Base-by-base conservation (phyloP, 2,113 vertebrate species). In the Herpetotheres cachinnans region DNA sequence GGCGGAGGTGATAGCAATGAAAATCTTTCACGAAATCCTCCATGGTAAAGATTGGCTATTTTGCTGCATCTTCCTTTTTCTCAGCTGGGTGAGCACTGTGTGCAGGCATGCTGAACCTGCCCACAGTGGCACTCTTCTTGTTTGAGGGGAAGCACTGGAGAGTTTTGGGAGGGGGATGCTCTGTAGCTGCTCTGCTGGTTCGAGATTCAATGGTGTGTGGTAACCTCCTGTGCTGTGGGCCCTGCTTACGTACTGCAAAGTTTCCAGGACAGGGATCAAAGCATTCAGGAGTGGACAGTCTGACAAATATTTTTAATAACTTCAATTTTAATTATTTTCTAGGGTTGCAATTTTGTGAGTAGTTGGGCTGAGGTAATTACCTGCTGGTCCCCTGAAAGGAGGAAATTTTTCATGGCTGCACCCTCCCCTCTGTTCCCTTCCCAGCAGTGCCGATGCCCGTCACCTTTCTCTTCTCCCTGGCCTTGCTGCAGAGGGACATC, bases 81-180 rank as follows among this genome's bases (percentile, higher is more conserved):
- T 71, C 47, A 9, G n/a, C 0, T 4, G 46, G 30, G 19, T 44
- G 67, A 89, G 49, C 0, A 0, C 54, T 56, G 93, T 11, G 13
- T 61, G 62, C 24, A 10, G 50, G 44, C 9, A 22, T 0, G 6
- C 34, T 6, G 32, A 52, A 47, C 30, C 25, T 72, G 47, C 47
- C 46, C 14, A 1, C 36, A 0, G 0, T 18, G 11, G 11, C 2
- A 5, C 38, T 66, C 40, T 26, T 32, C 58, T 69, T 26, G 10
- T 65, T 81, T 52, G 29, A 61, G 71, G 20, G 18, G 29, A 34
- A n/a, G 6, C 74, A 42, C 6, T 82, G 93, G 49, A 46, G 47
- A 20, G 15, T 59, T 63, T 46, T 69, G 26, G n/a, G 65, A 27
- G 15, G 40, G 13, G 34, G 47, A 11, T 46, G 32, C 13, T 79